Evolutionary conservation across 2,888 invertebrate genomes (phyloP).

Genomic region (Rambutsinella grinnellia): DNA sequence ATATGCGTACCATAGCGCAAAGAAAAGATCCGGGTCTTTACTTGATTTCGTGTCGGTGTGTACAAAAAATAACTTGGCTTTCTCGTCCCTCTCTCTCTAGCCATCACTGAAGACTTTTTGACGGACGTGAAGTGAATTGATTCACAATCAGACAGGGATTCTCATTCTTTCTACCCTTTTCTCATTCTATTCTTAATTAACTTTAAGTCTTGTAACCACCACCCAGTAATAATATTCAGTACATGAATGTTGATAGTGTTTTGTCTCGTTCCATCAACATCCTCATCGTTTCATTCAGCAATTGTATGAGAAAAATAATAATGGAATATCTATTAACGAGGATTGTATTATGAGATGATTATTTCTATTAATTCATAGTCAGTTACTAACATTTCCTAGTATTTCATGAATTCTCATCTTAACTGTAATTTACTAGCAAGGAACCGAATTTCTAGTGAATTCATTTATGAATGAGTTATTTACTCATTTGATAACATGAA

Average conservation of each 20-base stretch:
- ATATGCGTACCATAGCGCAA: background rate
- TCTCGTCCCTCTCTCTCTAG: conserved; percentile 1
- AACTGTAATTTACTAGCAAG: background rate
- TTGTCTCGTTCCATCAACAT: conserved; percentile 14
- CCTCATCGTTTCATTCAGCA: conserved; percentile 13
- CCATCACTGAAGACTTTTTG: conserved; percentile 41
- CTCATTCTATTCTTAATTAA: conserved; percentile 55
- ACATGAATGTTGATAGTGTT: background rate
- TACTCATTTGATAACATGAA: too few relatives aligned
- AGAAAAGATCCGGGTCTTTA: conserved; percentile 3
- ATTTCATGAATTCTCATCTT: too few relatives aligned
- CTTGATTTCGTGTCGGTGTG: background rate
- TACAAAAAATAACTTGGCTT: conserved; percentile 18
- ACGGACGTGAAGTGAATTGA: conserved; percentile 66
- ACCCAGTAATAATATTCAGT: too few relatives aligned
- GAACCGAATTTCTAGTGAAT: background rate
- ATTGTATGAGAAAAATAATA: conserved; percentile 14
- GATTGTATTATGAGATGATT: too few relatives aligned
- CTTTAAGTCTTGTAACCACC: conserved; percentile 12
- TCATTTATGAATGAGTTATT: background rate
- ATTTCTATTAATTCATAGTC: too few relatives aligned
- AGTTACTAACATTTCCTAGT: too few relatives aligned
- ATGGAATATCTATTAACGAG: conserved; percentile 43
- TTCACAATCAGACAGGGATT: conserved; percentile 64
- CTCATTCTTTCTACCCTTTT: conserved; percentile 50